phyloP scores from a whole-genome alignment of 2,797 vertebrate species.

The Fundulus diaphanus region DNA sequence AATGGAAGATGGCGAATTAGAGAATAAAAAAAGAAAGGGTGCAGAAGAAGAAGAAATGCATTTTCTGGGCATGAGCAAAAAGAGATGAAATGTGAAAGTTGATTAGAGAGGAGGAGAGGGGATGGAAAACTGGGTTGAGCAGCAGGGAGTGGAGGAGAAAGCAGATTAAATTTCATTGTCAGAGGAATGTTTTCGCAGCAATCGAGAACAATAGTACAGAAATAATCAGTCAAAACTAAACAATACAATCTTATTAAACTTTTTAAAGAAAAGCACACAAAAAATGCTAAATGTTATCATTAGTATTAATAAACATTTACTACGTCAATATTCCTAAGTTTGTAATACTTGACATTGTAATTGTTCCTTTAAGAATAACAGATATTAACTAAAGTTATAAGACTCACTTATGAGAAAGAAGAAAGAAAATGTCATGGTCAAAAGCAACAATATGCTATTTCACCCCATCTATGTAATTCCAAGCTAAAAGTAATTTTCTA shows the following conservation, averaged over 20 bases:
- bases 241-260: constrained; percentile 21
- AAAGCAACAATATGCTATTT: not conserved
- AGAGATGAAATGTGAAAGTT: constrained; percentile 6
- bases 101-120: constrained; percentile 10
- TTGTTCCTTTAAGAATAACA: not conserved
- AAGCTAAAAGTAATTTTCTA: not conserved
- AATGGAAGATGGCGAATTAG: constrained; percentile 41
- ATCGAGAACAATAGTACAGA: constrained; percentile 5
- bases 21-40: constrained; percentile 19
- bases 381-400: not conserved
- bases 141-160: constrained; percentile 9
- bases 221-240: not conserved
- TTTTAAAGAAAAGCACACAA: not conserved
- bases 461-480: not conserved
- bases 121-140: constrained; percentile 16
- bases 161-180: not conserved
- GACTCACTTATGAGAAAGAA: not conserved
- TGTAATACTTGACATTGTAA: not conserved
- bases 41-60: constrained; percentile 14
- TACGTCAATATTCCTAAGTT: not conserved
- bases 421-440: not conserved
- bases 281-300: not conserved
- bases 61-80: not conserved
- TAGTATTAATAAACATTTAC: not conserved
- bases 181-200: not conserved